A percentile compares a stretch with the other conserved stretches of the same genome.
phyloP scores from a whole-genome alignment of 1,140 invertebrate genomes.

The Drosophila ironensis region DNA sequence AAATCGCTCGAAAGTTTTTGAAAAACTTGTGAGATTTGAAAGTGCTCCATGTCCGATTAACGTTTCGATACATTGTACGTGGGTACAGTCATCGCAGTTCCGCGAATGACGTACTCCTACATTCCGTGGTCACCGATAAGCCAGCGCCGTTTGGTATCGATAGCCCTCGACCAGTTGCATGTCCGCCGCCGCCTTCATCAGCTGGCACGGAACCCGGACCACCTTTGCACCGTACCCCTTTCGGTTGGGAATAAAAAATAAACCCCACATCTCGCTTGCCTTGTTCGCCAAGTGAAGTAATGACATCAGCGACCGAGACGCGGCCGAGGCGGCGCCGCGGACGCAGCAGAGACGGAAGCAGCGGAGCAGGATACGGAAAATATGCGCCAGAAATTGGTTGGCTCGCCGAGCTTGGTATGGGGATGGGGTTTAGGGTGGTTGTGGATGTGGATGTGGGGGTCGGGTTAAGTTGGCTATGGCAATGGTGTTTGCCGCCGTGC shows the following conservation, averaged over 20 bases:
- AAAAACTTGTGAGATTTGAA: background rate
- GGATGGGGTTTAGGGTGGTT: background rate
- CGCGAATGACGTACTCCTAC: background rate
- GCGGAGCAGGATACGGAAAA: conserved; percentile 30
- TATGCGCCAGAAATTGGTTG: conserved; percentile 33
- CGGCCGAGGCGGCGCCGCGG: background rate
- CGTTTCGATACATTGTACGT: background rate
- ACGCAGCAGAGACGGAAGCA: background rate
- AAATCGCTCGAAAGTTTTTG: background rate
- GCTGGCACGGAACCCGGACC: conserved; percentile 14
- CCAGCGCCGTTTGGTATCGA: conserved; percentile 1
- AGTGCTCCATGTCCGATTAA: background rate
- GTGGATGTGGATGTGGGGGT: background rate
- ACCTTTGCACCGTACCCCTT: conserved; percentile 30
- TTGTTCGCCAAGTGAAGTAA: conserved; percentile 22
- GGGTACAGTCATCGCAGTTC: background rate
- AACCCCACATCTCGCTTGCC: conserved; percentile 28
- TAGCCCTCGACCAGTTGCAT: conserved; percentile 29
- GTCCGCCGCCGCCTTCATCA: conserved; percentile 18
- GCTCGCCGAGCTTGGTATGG: conserved; percentile 14
- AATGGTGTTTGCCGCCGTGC: conserved; percentile 34
- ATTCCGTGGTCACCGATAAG: background rate
- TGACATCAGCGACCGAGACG: conserved; percentile 34
- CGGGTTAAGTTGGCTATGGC: conserved; percentile 5
- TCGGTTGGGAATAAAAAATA: conserved; percentile 26